Evolutionary conservation across 2,113 vertebrate species (phyloP).

Genomic region (Pipa parva): DNA sequence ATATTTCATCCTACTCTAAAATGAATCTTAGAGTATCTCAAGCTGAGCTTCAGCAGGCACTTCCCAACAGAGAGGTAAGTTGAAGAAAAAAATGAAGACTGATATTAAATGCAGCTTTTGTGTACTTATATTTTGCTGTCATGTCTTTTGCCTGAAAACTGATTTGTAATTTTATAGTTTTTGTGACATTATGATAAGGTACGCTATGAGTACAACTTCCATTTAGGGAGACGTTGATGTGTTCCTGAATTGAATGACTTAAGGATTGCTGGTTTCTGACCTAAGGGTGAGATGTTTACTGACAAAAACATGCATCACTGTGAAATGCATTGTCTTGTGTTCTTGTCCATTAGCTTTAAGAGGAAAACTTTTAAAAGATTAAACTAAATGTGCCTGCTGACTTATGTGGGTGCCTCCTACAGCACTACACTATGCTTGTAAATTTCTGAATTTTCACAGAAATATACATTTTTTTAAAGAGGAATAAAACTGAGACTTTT

Average conservation of each 20-base stretch:
- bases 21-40: slow-evolving; percentile 76
- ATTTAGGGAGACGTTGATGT: slow-evolving; percentile 70
- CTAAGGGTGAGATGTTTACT: slow-evolving; percentile 45
- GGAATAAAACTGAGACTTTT: not conserved
- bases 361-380: slow-evolving; percentile 30
- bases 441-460: not conserved
- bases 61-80: slow-evolving; percentile 56
- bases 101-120: slow-evolving; percentile 93
- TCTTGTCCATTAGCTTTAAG: slow-evolving; percentile 12
- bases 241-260: slow-evolving; percentile 51
- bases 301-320: slow-evolving; percentile 40
- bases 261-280: slow-evolving; percentile 51
- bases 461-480: not conserved
- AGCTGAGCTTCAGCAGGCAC: slow-evolving; percentile 57
- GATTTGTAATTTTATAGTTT: slow-evolving; percentile 72
- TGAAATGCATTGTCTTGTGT: slow-evolving; percentile 26
- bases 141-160: slow-evolving; percentile 70
- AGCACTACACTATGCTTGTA: slow-evolving; percentile 10
- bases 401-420: not conserved
- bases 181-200: slow-evolving; percentile 69
- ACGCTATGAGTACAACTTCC: slow-evolving; percentile 57
- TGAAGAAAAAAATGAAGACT: slow-evolving; percentile 74
- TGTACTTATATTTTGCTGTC: slow-evolving; percentile 80
- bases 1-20: slow-evolving; percentile 79
- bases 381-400: slow-evolving; percentile 26